phyloP scores from a whole-genome alignment of 2,888 invertebrate species.

The Volucella inflata region DNA sequence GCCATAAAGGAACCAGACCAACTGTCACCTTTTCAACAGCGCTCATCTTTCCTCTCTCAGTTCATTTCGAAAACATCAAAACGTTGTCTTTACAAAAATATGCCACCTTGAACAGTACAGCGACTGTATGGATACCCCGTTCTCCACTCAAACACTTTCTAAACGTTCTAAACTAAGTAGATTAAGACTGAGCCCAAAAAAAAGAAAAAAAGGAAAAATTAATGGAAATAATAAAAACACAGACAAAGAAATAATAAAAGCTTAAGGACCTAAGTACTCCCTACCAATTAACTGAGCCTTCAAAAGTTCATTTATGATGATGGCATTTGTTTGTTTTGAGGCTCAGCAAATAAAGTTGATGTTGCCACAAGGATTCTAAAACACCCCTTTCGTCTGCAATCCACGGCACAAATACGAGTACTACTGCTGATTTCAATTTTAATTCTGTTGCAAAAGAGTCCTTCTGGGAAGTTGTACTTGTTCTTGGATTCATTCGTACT shows the following conservation, averaged over 20 bases:
- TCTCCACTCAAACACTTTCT: neutral
- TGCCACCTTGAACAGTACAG: constrained; percentile 10
- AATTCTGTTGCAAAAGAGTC: constrained; percentile 14
- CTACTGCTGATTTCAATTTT: neutral
- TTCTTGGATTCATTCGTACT: neutral
- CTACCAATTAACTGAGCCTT: constrained; percentile 57
- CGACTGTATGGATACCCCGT: neutral
- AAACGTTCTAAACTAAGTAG: constrained; percentile 30
- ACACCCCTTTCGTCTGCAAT: constrained; percentile 24
- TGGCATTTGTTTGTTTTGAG: constrained; percentile 64
- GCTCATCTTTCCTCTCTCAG: too few species aligned
- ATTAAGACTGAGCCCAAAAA: constrained; percentile 8
- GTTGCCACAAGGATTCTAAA: constrained; percentile 39
- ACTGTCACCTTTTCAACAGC: too few species aligned
- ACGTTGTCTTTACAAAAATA: neutral
- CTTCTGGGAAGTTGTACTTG: neutral
- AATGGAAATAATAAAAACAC: neutral
- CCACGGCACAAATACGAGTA: neutral
- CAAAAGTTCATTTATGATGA: constrained; percentile 65
- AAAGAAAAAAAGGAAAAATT: neutral
- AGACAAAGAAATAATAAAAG: constrained; percentile 29
- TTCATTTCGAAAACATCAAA: too few species aligned
- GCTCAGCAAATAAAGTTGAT: constrained; percentile 57
- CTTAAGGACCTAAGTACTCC: constrained; percentile 50
- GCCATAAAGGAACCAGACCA: too few species aligned